Base-by-base conservation (phyloP, 1,140 invertebrate genomes). In the Psix sp. region DNA sequence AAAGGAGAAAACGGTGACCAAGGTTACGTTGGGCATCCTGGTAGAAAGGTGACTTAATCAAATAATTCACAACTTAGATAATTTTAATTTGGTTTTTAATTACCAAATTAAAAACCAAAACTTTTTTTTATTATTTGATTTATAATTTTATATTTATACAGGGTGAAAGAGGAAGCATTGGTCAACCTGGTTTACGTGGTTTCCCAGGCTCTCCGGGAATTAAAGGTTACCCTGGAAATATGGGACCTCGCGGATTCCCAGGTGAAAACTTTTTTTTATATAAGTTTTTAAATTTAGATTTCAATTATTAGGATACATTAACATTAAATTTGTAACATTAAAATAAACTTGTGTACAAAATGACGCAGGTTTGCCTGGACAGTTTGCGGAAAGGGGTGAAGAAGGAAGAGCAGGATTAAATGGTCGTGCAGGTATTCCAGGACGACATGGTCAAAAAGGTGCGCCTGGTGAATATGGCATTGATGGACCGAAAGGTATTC, bases 381-480 rank as follows among this genome's bases (percentile, higher is more conserved):
- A 89, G 57, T 95, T 95, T 80, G 95, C 95, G 67, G 94, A 95
- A 87, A 89, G 89, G 56, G 95, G 95, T 86, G 91, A 79, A 49
- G 48, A 38, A 70, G 95, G 95, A 78, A 84, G 88, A 14, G 93
- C 94, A n/a, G 95, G 94, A 49, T 86, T 91, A 35, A 86, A 92
- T 36, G 94, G 94, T 21, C 92, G 91, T 49, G 92, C 93, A 48
- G 95, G 95, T 46, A 86, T 85, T 66, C 86, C 89, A 48, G 94
- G 93, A 20, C 75, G 87, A 1, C 88, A 89, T 0, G 93, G 93
- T 31, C 90, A 91, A 81, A 93, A 93, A 84, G 93, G 92, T 56
- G 90, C 89, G 31, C 91, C 91, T 14, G 92, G 92, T 29, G 88
- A 90, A 74, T 90, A 89, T 70, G 93, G 93, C n/a, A 45, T 63